A percentile compares a stretch with the other conserved stretches of the same genome.
phyloP scores from a whole-genome alignment of 2,113 vertebrate genomes.

The Osmerus eperlanus region DNA sequence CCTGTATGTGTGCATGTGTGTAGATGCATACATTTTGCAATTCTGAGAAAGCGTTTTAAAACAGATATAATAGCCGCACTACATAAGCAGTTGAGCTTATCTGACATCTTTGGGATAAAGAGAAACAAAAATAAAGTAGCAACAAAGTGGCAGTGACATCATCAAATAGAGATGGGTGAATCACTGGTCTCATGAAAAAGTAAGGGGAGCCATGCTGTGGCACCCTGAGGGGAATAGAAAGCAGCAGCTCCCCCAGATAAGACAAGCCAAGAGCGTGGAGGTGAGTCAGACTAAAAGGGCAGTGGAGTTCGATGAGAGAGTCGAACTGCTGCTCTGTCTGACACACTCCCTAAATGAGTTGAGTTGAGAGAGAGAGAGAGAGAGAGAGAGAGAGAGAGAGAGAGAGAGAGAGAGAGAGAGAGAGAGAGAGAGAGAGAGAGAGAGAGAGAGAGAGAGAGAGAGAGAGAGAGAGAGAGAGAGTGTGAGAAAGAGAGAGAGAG shows the following conservation, averaged over 20 bases:
- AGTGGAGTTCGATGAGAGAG: conserved; percentile 40
- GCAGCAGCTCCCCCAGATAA: conserved; percentile 36
- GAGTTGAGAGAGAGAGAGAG: neutral
- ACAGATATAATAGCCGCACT: conserved; percentile 7
- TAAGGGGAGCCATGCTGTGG: conserved; percentile 31
- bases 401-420: neutral
- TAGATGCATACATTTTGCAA: conserved; percentile 3
- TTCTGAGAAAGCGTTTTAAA: conserved; percentile 2
- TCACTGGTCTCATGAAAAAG: conserved; percentile 31
- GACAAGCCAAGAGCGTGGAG: conserved; percentile 39
- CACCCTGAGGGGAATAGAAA: conserved; percentile 39
- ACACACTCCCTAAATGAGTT: conserved; percentile 36
- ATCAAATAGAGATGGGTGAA: conserved; percentile 14
- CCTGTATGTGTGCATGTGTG: conserved; percentile 42
- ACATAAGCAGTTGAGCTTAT: conserved; percentile 10
- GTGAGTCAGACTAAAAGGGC: conserved; percentile 40
- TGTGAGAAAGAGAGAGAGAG: conserved; percentile 15
- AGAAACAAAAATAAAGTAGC: conserved; percentile 4
- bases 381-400: conserved; percentile 14
- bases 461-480: neutral
- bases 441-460: conserved; percentile 1
- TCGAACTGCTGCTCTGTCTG: conserved; percentile 50
- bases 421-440: neutral
- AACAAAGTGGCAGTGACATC: conserved; percentile 14
- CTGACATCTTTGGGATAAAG: conserved; percentile 7